Evolutionary conservation across 2,888 invertebrate genomes (phyloP), one percentile per base, ranked within the genome.

Genomic region (Lasius platythorax): DNA sequence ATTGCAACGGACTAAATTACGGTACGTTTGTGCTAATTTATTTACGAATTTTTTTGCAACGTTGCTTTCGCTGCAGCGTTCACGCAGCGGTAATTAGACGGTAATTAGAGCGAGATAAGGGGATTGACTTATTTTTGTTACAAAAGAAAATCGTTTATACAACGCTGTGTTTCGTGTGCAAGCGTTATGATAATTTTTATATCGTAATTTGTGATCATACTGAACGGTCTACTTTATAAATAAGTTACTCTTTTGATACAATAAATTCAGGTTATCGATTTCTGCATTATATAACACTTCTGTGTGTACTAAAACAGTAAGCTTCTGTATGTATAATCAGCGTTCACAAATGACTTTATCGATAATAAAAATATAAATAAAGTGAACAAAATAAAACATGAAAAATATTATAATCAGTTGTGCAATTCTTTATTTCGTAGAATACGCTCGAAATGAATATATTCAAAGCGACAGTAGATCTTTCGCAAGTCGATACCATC

Each of bases 251-350:
- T 78, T 56, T 68, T 23, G 43, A 68, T 67, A 50, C 43, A 68
- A 79, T 68, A 66, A 58, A 79, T 78, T 67, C 56, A 56, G 67
- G 37, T 30, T 30, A 79, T 79, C 78, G 78, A 79, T 68, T 67
- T 40, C 58, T 30, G 33, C 68, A 67, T 79, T 46, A n/a, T 30
- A 9, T 33, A 78, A 75, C 15, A 68, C 23, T 68, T 58, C 23
- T 50, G 4, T 43, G 58, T 58, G 28, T 58, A 40, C 3, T 30
- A 67, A 64, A 78, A 75, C 43, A 1, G 15, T 18, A 40, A 53
- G 15, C 18, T 78, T 67, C 3, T 23, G 28, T 67, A 8, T 53
- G 56, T 30, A 40, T 33, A 67, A 56, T 78, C 40, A 18, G 30
- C 15, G 53, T 53, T 56, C 30, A n/a, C 76, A 40, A 78, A 12